phyloP scores from a whole-genome alignment of 2,797 vertebrate species.

The Erethizon dorsatum region DNA sequence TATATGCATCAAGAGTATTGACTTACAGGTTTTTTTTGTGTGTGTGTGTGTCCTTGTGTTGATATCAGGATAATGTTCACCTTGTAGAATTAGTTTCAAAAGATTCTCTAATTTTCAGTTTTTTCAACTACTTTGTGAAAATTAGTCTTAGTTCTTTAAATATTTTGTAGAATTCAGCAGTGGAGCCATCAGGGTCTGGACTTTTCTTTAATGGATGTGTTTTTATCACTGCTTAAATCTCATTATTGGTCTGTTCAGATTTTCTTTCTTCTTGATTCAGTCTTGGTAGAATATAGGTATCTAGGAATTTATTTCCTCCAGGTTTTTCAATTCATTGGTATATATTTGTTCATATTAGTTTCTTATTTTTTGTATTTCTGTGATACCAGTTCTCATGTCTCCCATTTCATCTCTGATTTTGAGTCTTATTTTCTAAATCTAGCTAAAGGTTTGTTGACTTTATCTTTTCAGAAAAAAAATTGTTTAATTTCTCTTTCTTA shows the following conservation, averaged over 20 bases:
- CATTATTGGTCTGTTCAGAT: background rate
- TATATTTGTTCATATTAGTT: background rate
- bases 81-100: background rate
- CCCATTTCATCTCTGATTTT: background rate
- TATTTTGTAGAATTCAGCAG: background rate
- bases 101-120: background rate
- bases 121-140: background rate
- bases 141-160: background rate
- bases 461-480: background rate
- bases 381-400: background rate
- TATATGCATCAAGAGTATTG: background rate
- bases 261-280: background rate
- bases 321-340: background rate
- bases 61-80: background rate
- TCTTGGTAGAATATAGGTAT: background rate
- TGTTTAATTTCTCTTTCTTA: background rate
- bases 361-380: background rate
- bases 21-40: background rate
- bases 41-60: background rate
- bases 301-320: background rate
- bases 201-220: background rate
- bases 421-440: background rate
- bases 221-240: background rate
- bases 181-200: background rate
- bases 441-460: background rate